Conservation (phyloP, 1,140 invertebrate genomes). For the Magallana gigas region DNA sequence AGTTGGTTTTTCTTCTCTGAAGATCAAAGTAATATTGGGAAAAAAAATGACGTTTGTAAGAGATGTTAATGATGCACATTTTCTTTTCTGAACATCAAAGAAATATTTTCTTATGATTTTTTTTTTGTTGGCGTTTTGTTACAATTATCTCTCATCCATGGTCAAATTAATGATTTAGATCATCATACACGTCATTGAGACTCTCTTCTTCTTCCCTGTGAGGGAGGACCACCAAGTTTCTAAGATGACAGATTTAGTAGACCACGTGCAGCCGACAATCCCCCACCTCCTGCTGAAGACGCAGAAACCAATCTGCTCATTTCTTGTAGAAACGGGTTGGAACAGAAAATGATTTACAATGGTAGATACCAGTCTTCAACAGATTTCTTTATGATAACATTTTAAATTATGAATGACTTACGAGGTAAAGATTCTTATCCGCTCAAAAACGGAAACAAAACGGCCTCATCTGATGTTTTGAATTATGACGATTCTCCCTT, state of each 20-base stretch:
- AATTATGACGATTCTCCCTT: not conserved
- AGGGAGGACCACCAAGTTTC: not conserved
- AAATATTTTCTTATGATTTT: too few species aligned
- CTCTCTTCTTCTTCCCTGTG: too few species aligned
- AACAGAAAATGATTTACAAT: not conserved
- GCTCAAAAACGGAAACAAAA: not conserved
- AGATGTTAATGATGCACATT: too few species aligned
- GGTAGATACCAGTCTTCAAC: not conserved
- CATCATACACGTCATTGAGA: too few species aligned
- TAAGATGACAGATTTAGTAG: not conserved
- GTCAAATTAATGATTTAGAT: too few species aligned
- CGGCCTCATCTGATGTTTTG: not conserved
- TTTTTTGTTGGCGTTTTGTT: too few species aligned
- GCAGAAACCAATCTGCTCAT: not conserved
- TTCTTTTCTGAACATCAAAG: too few species aligned
- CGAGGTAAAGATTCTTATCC: constrained; percentile 6
- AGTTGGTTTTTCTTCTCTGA: too few species aligned
- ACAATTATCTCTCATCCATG: too few species aligned
- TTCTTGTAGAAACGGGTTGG: not conserved
- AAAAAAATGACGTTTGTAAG: too few species aligned
- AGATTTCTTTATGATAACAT: constrained; percentile 8
- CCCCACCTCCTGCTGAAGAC: not conserved
- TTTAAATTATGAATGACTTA: constrained; percentile 13
- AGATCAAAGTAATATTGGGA: too few species aligned
- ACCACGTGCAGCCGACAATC: not conserved